A percentile compares a stretch with the other conserved stretches of the same genome.
Evolutionary conservation across 2,888 invertebrate species (phyloP).

Genomic region (Julus scanicus): DNA sequence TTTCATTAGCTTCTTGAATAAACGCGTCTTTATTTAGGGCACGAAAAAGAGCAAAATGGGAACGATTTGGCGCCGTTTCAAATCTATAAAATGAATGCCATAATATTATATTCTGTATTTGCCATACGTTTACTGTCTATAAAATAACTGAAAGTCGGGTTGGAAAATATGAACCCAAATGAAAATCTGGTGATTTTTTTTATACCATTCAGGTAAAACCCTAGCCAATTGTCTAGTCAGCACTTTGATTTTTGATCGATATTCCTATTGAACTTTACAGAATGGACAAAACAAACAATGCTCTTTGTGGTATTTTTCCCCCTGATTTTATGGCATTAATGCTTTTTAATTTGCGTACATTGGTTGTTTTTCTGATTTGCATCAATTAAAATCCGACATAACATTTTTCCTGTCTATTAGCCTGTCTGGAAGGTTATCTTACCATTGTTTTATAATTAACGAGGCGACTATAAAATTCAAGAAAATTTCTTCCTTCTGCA

Average conservation of each 20-base stretch:
- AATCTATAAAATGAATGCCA: constrained; percentile 38
- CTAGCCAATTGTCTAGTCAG: constrained; percentile 13
- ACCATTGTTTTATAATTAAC: too few species aligned
- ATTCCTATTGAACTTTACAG: neutral
- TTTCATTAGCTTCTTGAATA: constrained; percentile 38
- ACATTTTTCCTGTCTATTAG: too few species aligned
- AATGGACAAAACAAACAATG: neutral
- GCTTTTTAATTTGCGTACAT: too few species aligned
- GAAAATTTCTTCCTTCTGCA: too few species aligned
- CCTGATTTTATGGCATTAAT: too few species aligned
- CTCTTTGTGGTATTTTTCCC: neutral
- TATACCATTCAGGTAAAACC: neutral
- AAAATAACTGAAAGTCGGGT: neutral
- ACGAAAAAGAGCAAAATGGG: constrained; percentile 18
- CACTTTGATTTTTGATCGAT: neutral
- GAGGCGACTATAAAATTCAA: too few species aligned
- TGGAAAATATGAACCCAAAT: neutral
- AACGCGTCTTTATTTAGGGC: constrained; percentile 8
- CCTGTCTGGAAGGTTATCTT: too few species aligned
- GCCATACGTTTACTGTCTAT: constrained; percentile 1
- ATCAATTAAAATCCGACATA: too few species aligned
- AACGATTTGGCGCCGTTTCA: constrained; percentile 37
- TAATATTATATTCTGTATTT: neutral
- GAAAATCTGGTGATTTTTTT: neutral
- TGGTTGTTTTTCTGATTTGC: too few species aligned